A percentile compares a stretch with the other conserved stretches of the same genome.
phyloP scores from a whole-genome alignment of 1,140 invertebrate species.

The Parasteatoda tepidariorum region DNA sequence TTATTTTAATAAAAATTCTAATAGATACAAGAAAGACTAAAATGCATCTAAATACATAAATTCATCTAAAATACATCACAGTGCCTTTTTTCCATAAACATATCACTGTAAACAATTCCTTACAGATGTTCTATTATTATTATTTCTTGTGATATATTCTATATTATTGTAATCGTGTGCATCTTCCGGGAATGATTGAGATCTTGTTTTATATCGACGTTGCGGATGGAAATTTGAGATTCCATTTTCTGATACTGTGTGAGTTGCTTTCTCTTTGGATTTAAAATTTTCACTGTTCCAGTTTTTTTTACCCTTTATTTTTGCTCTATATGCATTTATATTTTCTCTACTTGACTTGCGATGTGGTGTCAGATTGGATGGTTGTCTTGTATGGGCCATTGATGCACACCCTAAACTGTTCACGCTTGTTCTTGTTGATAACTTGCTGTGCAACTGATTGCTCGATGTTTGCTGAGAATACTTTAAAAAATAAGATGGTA shows the following conservation, averaged over 20 bases:
- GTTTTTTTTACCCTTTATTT: not conserved
- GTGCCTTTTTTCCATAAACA: too few species aligned
- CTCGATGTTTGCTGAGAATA: slow-evolving; percentile 6
- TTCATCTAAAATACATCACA: too few species aligned
- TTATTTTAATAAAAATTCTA: too few species aligned
- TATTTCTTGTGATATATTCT: too few species aligned
- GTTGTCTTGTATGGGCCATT: not conserved
- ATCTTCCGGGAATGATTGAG: not conserved
- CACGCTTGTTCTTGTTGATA: slow-evolving; percentile 7
- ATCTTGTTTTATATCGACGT: not conserved
- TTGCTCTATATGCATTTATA: not conserved
- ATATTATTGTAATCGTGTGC: too few species aligned
- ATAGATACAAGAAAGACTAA: too few species aligned
- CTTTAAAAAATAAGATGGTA: not conserved
- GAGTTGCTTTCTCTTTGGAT: not conserved
- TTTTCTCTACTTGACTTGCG: not conserved
- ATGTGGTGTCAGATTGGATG: not conserved
- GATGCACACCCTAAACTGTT: not conserved
- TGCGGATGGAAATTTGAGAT: not conserved
- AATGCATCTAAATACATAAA: too few species aligned
- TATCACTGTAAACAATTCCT: too few species aligned
- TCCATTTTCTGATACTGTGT: not conserved
- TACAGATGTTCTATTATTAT: not conserved
- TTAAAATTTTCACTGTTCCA: not conserved
- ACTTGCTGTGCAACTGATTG: not conserved